Evolutionary conservation across 2,888 invertebrate genomes (phyloP), one percentile per base, ranked within the genome.

Genomic region (Drosophila fulvimacula): DNA sequence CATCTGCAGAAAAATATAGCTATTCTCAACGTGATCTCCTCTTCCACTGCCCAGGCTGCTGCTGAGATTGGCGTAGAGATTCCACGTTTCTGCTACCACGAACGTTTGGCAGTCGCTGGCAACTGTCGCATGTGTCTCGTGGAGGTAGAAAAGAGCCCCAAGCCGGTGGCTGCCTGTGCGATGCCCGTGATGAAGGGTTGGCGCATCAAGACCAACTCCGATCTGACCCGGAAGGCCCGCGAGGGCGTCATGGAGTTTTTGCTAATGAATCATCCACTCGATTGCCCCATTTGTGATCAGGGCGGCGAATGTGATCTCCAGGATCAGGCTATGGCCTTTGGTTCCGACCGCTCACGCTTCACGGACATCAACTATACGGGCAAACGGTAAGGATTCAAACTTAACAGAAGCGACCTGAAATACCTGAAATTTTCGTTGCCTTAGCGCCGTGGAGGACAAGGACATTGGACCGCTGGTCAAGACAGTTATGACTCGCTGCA

Each of bases 161-260:
- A 99, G 94, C 99, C 99, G 0, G 97, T 98, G 0, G 99, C 99
- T 10, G 98, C 99, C 0, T 99, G 99, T 93, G 99, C 99, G 15
- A 99, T 99, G 99, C 99, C 99, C 0, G 99, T 99, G 0, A 98
- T 99, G 99, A 99, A 99, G 93, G 99, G 99, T n/a, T 98, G 98
- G 99, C 95, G 97, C 79, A 95, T 99, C 21, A 99, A 99, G 93
- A 99, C 99, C 21, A 97, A 99, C 92, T 99, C 99, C 0, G 98
- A 98, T 82, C 94, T 99, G 93, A 98, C 98, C 0, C 94, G 95
- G 73, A 95, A 96, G 91, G 95, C 95, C 1, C 93, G 95, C 13
- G 95, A 95, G 82, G 97, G 99, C 82, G 99, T 99, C 1, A 99
- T 99, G 99, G 99, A 99, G 93, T 99, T 99, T 92, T 93, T 99